Percentiles rank a stretch among this genome's conserved stretches.
Evolutionary conservation across 2,113 vertebrate genomes (phyloP).

Genomic region (Phalacrocorax carbo): DNA sequence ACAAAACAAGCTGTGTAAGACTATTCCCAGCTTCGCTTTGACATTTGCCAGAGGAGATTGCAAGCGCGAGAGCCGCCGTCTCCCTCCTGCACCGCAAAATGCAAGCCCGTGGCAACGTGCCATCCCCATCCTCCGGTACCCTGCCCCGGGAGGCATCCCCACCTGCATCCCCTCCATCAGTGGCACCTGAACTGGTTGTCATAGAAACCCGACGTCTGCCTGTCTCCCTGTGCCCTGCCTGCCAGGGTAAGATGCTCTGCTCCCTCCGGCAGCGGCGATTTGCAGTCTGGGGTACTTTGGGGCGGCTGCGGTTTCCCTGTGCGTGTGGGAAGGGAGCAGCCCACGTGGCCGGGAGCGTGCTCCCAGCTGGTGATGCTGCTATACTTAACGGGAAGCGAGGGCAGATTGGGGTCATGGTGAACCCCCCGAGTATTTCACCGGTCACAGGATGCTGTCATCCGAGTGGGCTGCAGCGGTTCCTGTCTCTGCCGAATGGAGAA

Average conservation of each 20-base stretch:
- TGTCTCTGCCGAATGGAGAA: fast-evolving
- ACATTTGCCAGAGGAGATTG: neutral
- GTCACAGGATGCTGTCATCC: neutral
- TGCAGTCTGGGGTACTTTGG: fast-evolving
- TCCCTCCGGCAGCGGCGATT: neutral
- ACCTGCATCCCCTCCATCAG: neutral
- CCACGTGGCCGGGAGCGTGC: neutral
- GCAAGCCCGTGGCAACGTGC: fast-evolving
- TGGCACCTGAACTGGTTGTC: neutral
- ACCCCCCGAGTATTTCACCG: fast-evolving
- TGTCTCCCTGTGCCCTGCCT: neutral
- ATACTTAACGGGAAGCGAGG: neutral
- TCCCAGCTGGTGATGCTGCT: neutral
- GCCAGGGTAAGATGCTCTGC: neutral
- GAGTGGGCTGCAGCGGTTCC: neutral
- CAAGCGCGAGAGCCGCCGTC: neutral
- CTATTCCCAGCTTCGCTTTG: neutral
- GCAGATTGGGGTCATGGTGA: fast-evolving
- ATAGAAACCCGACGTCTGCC: neutral
- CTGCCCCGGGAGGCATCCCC: neutral
- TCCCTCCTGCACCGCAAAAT: neutral
- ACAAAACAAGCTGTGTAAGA: neutral
- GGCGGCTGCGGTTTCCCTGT: fast-evolving
- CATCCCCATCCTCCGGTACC: neutral
- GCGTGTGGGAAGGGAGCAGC: neutral